These are phyloP conservation scores for Agapornis canus DNA, from an alignment of 2,797 vertebrate species.

Conservation along the genomic window DNA sequence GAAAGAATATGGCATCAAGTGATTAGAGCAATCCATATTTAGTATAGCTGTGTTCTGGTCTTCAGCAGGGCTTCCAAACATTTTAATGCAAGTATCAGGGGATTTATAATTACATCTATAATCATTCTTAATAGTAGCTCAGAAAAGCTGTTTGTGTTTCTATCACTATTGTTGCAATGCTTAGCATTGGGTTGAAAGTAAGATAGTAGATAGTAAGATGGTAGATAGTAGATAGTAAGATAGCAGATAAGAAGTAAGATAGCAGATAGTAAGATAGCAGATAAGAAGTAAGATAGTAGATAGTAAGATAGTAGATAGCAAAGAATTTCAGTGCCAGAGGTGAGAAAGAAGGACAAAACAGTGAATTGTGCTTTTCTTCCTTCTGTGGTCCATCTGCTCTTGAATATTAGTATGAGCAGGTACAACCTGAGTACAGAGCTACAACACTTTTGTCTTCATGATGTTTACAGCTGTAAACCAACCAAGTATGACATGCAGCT, in stretches of 20 bases:
- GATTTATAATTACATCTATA: conserved; percentile 3
- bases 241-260: too few relatives aligned
- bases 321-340: not conserved
- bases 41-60: not conserved
- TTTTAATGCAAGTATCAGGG: not conserved
- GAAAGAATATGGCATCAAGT: not conserved
- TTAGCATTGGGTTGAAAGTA: not conserved
- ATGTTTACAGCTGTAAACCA: conserved; percentile 36
- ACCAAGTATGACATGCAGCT: conserved; percentile 9
- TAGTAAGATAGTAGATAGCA: not conserved
- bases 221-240: too few relatives aligned
- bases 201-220: not conserved
- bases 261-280: too few relatives aligned
- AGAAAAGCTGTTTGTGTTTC: not conserved
- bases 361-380: not conserved
- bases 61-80: not conserved
- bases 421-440: not conserved
- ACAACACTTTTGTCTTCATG: not conserved
- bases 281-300: too few relatives aligned
- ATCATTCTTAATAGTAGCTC: not conserved
- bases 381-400: not conserved
- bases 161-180: not conserved
- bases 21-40: not conserved
- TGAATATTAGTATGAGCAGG: not conserved
- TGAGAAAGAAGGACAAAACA: not conserved